phyloP scores from a whole-genome alignment of 2,113 vertebrate species.

The Barbus barbus region DNA sequence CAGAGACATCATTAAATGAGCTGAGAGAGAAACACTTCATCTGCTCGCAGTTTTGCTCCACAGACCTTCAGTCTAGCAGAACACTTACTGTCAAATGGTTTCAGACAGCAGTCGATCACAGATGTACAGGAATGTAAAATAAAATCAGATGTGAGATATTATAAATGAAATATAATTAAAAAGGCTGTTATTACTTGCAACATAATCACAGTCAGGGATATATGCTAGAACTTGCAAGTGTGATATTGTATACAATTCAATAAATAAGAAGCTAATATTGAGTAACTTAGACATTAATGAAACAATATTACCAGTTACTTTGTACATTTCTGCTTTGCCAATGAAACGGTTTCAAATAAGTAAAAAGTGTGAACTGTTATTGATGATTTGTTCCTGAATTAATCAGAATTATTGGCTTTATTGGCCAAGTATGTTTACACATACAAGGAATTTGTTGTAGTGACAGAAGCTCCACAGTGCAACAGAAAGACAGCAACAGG shows the following conservation, averaged over 20 bases:
- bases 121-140: not conserved
- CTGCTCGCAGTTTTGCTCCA: slow-evolving; percentile 9
- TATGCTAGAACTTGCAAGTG: not conserved
- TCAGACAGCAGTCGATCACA: not conserved
- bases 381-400: not conserved
- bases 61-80: slow-evolving; percentile 17
- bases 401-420: too few species aligned
- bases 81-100: not conserved
- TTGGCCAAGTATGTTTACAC: too few species aligned
- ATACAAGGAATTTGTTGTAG: too few species aligned
- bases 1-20: slow-evolving; percentile 29
- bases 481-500: too few species aligned
- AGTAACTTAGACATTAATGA: not conserved
- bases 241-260: not conserved
- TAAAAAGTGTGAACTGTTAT: not conserved
- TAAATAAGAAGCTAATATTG: not conserved
- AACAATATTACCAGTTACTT: not conserved
- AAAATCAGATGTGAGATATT: not conserved
- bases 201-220: not conserved
- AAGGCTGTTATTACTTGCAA: not conserved
- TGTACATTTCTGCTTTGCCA: not conserved
- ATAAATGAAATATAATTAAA: not conserved
- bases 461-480: too few species aligned
- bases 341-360: not conserved
- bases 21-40: slow-evolving; percentile 19